These are phyloP conservation scores for Nyctibius bracteatus DNA, from an alignment of 2,113 vertebrate species.

Conservation along the genomic window DNA sequence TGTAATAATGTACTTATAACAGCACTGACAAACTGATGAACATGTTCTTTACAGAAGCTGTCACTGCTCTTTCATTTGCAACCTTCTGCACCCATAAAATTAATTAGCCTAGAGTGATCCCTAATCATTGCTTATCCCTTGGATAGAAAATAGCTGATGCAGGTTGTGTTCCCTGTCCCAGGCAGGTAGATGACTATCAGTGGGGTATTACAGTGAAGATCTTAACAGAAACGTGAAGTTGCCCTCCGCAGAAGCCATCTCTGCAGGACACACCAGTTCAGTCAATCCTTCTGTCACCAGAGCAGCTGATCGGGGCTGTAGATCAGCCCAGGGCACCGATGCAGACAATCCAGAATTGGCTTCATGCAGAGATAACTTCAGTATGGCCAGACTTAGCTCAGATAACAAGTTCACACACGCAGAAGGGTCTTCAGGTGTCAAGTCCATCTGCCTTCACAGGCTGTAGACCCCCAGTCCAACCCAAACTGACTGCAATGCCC, in stretches of 20 bases:
- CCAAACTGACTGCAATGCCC: not conserved
- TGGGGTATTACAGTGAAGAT: not conserved
- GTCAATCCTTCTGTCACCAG: not conserved
- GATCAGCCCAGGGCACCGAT: not conserved
- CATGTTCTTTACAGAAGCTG: not conserved
- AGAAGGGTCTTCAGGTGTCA: not conserved
- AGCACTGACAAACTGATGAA: not conserved
- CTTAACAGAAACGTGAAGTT: not conserved
- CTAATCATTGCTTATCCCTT: not conserved
- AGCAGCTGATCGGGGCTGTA: not conserved
- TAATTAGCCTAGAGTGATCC: not conserved
- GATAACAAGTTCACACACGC: not conserved
- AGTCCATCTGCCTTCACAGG: not conserved
- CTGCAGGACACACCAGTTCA: not conserved
- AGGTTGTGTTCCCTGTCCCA: not conserved
- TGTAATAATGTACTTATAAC: not conserved
- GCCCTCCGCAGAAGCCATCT: not conserved
- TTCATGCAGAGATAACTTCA: not conserved
- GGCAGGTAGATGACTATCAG: not conserved
- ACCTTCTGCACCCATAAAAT: not conserved
- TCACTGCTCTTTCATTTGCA: not conserved
- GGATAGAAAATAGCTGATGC: accelerated
- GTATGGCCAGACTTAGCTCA: not conserved
- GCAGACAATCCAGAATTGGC: not conserved
- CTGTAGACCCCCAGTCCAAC: not conserved